Evolutionary conservation across 2,113 vertebrate genomes (phyloP).

Genomic region (Gallinago jamesoni): DNA sequence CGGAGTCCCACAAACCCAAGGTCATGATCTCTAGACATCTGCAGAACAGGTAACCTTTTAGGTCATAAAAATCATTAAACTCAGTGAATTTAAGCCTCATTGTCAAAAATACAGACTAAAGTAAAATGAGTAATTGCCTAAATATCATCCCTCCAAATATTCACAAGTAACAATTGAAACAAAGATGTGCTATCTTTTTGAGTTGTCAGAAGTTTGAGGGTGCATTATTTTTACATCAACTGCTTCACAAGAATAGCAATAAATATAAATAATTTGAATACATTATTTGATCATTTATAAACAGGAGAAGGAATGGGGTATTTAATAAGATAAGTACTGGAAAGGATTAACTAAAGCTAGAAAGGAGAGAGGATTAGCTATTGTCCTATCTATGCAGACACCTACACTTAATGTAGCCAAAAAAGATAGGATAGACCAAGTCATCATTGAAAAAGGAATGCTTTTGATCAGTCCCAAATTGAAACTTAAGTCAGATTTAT

Average conservation of each 20-base stretch:
- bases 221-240: neutral
- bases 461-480: neutral
- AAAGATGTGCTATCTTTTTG: neutral
- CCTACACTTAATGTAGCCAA: slow-evolving; percentile 35
- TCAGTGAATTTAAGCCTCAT: neutral
- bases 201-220: neutral
- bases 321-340: slow-evolving; percentile 56
- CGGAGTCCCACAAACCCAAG: neutral
- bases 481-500: slow-evolving; percentile 51
- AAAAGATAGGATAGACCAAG: slow-evolving; percentile 16
- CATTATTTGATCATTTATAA: slow-evolving; percentile 44
- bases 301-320: neutral
- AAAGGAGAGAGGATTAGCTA: slow-evolving; percentile 62
- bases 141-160: neutral
- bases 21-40: neutral
- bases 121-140: neutral
- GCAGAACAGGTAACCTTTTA: neutral
- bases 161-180: slow-evolving; percentile 3
- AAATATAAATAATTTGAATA: slow-evolving; percentile 51
- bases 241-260: slow-evolving; percentile 14
- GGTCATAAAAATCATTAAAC: neutral
- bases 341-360: slow-evolving; percentile 57
- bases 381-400: slow-evolving; percentile 57
- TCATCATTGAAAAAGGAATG: neutral
- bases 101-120: neutral